These are phyloP conservation scores for Glaucidium brasilianum DNA, from an alignment of 2,113 vertebrate genomes.

Conservation along the genomic window DNA sequence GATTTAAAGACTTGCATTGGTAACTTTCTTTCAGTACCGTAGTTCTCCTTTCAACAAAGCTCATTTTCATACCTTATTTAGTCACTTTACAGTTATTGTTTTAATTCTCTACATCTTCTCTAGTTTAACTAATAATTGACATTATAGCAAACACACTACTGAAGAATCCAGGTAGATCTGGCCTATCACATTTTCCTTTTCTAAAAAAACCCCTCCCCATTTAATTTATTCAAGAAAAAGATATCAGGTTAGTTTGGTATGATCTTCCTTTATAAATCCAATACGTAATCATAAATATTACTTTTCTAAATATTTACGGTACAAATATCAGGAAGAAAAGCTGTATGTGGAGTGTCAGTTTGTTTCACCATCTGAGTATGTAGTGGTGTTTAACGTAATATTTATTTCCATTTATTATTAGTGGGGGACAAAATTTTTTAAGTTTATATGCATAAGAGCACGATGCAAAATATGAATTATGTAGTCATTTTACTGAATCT, in stretches of 20 bases:
- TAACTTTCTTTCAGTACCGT: neutral
- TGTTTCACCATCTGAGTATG: neutral
- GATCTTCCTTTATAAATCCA: neutral
- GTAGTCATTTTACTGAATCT: conserved; percentile 70
- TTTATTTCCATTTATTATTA: conserved; percentile 55
- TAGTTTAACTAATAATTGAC: neutral
- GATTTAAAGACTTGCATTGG: neutral
- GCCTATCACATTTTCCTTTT: neutral
- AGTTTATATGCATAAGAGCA: conserved; percentile 47
- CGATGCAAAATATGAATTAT: conserved; percentile 72
- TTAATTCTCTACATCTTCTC: neutral
- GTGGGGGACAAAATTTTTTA: neutral
- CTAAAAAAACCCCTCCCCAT: neutral
- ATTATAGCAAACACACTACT: neutral
- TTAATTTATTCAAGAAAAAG: neutral
- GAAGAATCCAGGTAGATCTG: neutral
- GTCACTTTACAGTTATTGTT: neutral
- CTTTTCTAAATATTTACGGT: neutral
- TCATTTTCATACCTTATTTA: conserved; percentile 39
- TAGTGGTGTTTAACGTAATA: neutral
- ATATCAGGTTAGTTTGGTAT: neutral
- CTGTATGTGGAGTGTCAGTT: neutral
- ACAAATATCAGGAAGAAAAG: neutral
- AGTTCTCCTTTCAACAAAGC: neutral
- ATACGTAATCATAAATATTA: neutral